Percentiles rank a stretch among this genome's conserved stretches.
Conservation (phyloP, 2,113 vertebrate genomes). For the Grammomys dolichurus region DNA sequence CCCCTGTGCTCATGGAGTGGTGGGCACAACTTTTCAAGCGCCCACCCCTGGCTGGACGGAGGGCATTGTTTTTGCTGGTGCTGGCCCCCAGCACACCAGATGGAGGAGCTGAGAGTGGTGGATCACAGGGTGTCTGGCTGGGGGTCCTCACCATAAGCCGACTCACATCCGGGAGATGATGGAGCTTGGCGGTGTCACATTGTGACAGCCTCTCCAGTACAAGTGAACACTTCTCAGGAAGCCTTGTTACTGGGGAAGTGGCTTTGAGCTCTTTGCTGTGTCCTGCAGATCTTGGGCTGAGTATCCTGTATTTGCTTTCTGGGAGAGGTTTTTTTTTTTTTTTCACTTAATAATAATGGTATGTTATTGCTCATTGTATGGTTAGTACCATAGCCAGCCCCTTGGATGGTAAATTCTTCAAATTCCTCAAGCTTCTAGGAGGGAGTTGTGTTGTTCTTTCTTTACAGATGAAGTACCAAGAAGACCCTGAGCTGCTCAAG, state of each 20-base stretch:
- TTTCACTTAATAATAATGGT: neutral
- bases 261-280: fast-evolving
- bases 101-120: neutral
- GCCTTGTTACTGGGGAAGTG: neutral
- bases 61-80: neutral
- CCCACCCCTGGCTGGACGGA: no score
- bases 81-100: neutral
- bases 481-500: neutral
- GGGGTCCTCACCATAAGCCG: neutral
- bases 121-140: neutral
- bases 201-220: no score
- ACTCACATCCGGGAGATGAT: neutral
- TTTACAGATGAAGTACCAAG: neutral
- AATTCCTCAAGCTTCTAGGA: neutral
- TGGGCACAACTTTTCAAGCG: neutral
- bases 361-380: neutral
- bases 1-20: fast-evolving
- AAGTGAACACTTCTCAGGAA: neutral
- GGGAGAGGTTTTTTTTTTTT: no score
- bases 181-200: neutral
- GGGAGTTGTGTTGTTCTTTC: neutral
- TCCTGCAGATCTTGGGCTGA: fast-evolving
- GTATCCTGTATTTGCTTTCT: neutral
- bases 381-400: neutral
- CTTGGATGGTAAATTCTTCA: neutral